These are phyloP conservation scores for Latrodectus hesperus DNA, from an alignment of 2,888 invertebrate species.

Conservation along the genomic window DNA sequence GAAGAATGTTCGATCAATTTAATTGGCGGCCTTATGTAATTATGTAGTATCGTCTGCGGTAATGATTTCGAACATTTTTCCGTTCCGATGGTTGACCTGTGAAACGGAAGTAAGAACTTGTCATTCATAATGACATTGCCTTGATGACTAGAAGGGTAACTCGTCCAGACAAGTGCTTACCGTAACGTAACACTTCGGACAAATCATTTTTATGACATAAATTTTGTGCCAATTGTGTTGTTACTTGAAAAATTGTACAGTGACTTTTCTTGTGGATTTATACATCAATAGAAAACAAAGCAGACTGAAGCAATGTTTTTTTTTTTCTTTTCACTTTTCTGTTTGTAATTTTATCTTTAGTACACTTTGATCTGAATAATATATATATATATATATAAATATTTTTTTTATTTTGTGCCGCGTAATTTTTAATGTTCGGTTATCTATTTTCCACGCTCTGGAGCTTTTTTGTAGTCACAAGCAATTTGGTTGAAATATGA, in stretches of 20 bases:
- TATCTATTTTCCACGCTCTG: not conserved
- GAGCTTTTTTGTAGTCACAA: not conserved
- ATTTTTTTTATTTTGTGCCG: not conserved
- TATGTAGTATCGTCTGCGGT: conserved; percentile 5
- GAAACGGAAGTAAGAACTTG: not conserved
- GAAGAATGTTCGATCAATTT: not conserved
- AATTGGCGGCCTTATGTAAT: conserved; percentile 1
- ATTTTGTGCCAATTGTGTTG: conserved; percentile 3
- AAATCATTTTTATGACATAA: not conserved
- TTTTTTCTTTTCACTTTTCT: not conserved
- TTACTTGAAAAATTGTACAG: not conserved
- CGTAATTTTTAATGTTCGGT: not conserved
- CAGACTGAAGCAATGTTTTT: conserved; percentile 1
- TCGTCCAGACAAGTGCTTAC: not conserved
- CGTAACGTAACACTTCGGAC: not conserved
- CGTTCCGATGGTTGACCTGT: not conserved
- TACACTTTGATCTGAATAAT: too few species aligned
- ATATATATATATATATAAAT: not conserved
- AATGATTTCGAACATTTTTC: not conserved
- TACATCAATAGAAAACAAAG: not conserved
- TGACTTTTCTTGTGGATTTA: not conserved
- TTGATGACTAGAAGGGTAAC: not conserved
- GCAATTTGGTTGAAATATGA: not conserved
- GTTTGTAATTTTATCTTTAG: not conserved
- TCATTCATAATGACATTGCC: not conserved